A percentile compares a stretch with the other conserved stretches of the same genome.
phyloP scores from a whole-genome alignment of 2,888 invertebrate species.

The Syritta pipiens region DNA sequence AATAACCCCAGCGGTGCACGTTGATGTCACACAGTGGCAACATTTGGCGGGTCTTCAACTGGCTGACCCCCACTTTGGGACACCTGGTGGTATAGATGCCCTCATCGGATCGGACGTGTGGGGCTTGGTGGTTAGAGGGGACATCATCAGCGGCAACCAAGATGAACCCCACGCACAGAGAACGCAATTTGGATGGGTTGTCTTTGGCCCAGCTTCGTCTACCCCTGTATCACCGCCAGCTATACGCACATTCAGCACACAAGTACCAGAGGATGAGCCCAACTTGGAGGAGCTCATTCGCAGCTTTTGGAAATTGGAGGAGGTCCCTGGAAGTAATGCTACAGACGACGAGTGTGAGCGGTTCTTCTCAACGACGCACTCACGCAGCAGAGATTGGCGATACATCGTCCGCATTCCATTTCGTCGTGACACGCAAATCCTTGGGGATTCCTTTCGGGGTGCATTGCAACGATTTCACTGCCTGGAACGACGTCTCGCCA shows the following conservation, averaged over 20 bases:
- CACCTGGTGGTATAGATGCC: slow-evolving; percentile 3
- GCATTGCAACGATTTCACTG: slow-evolving; percentile 13
- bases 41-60: slow-evolving; percentile 6
- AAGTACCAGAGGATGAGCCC: neutral
- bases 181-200: slow-evolving; percentile 14
- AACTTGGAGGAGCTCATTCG: neutral
- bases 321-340: neutral
- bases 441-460: slow-evolving; percentile 8
- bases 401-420: slow-evolving; percentile 40
- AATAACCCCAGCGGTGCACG: slow-evolving; percentile 4
- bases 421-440: neutral
- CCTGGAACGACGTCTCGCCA: slow-evolving; percentile 17
- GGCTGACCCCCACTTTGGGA: neutral
- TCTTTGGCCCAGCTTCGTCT: neutral
- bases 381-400: neutral
- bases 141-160: slow-evolving; percentile 1
- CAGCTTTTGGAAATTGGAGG: neutral
- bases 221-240: neutral
- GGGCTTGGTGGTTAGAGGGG: neutral
- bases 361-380: neutral
- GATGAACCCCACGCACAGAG: slow-evolving; percentile 11
- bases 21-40: slow-evolving; percentile 2
- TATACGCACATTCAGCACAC: neutral
- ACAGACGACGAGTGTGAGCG: neutral
- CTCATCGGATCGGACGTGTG: slow-evolving; percentile 12